These are phyloP conservation scores for Bombus balteatus DNA, from an alignment of 1,140 invertebrate genomes.

Conservation along the genomic window DNA sequence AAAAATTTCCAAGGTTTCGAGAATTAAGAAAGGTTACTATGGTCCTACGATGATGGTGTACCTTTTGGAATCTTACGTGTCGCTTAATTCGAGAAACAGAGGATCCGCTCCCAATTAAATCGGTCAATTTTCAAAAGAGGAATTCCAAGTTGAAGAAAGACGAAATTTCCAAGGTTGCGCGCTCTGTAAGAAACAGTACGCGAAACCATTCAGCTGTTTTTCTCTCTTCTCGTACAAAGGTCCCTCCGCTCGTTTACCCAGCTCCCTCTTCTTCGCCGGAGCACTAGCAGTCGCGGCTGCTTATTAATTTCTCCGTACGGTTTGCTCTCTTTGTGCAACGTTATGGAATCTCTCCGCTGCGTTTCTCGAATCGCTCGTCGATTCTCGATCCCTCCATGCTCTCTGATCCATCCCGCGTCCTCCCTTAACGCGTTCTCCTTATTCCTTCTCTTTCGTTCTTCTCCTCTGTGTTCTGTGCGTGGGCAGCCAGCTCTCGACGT, in stretches of 20 bases:
- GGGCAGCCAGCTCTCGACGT: neutral
- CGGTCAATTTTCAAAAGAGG: neutral
- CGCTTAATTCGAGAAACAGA: neutral
- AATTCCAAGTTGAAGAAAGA: neutral
- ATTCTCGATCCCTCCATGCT: slow-evolving; percentile 38
- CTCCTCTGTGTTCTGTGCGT: neutral
- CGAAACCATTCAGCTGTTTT: slow-evolving; percentile 24
- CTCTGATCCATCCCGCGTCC: slow-evolving; percentile 12
- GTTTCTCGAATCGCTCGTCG: slow-evolving; percentile 69
- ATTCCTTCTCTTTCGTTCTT: neutral
- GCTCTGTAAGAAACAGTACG: slow-evolving; percentile 14
- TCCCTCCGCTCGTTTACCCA: slow-evolving; percentile 5
- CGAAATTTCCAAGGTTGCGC: neutral
- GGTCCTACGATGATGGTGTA: too few relatives aligned
- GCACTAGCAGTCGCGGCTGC: slow-evolving; percentile 37
- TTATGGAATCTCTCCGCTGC: slow-evolving; percentile 67
- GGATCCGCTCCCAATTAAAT: neutral
- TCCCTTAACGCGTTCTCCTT: neutral
- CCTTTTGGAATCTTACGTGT: too few relatives aligned
- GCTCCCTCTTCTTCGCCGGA: slow-evolving; percentile 5
- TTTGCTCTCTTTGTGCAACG: slow-evolving; percentile 66
- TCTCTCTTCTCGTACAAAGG: neutral
- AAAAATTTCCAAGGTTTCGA: too few relatives aligned
- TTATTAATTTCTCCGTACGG: slow-evolving; percentile 66
- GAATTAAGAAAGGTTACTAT: too few relatives aligned